Conservation (phyloP, 2,888 invertebrate genomes). For the Epistrophe eligans region DNA sequence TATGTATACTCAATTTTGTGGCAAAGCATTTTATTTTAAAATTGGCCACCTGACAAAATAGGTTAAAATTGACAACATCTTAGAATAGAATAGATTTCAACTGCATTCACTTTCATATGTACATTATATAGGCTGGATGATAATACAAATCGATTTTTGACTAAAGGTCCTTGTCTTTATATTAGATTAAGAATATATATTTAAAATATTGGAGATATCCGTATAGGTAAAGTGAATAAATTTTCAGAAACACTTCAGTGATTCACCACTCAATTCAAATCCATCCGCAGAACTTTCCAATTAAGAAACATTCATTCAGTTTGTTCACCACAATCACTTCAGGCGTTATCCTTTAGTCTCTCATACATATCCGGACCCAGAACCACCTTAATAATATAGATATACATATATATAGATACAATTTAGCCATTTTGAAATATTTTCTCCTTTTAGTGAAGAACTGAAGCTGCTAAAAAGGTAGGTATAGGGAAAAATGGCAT, state of each 20-base stretch:
- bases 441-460: too few species aligned
- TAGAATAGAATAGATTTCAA: neutral
- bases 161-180: neutral
- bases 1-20: neutral
- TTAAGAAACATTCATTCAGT: constrained; percentile 59
- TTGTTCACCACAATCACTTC: constrained; percentile 56
- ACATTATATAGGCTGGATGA: too few species aligned
- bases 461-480: too few species aligned
- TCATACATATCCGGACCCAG: neutral
- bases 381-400: too few species aligned
- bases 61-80: neutral
- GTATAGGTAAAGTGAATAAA: neutral
- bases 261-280: constrained; percentile 40
- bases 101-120: neutral
- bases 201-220: neutral
- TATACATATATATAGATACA: neutral
- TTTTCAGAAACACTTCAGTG: neutral
- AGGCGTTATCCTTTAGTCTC: constrained; percentile 11
- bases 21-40: constrained; percentile 18
- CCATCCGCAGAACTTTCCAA: constrained; percentile 57
- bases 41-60: constrained; percentile 17
- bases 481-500: constrained; percentile 12
- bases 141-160: neutral
- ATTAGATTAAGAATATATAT: neutral
- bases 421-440: constrained; percentile 15